Percentiles rank a stretch among this genome's conserved stretches.
Evolutionary conservation across 37 sponge, comb jelly and placozoan species (phyloP).

Genomic region (Cliona cf. orientalis): DNA sequence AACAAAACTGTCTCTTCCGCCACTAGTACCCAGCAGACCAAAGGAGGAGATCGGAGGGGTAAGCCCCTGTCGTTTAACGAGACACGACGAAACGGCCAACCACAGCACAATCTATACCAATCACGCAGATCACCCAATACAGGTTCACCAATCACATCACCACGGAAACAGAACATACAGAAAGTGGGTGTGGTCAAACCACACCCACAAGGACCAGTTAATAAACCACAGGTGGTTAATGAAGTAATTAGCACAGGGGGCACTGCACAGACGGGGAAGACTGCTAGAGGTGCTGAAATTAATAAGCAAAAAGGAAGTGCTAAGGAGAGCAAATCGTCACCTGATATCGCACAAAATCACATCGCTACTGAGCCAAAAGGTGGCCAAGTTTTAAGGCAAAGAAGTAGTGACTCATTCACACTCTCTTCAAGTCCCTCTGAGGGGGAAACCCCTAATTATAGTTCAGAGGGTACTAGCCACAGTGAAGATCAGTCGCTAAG

Average conservation of each 20-base stretch:
- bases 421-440: slow-evolving; percentile 38
- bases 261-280: too few relatives aligned
- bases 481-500: background rate
- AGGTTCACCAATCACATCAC: background rate
- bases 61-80: background rate
- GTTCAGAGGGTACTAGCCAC: background rate
- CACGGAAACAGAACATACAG: background rate
- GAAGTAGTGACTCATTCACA: slow-evolving; percentile 11
- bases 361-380: background rate
- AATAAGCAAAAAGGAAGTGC: too few relatives aligned
- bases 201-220: too few relatives aligned
- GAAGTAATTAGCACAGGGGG: too few relatives aligned
- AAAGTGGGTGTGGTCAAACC: too few relatives aligned
- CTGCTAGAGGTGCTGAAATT: too few relatives aligned
- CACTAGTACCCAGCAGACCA: background rate
- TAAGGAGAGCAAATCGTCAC: too few relatives aligned
- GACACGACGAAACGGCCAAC: background rate
- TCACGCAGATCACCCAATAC: background rate
- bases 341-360: background rate
- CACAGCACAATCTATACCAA: background rate
- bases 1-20: background rate
- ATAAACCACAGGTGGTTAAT: too few relatives aligned
- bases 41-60: too few relatives aligned
- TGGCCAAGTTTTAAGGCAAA: background rate
- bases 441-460: background rate